A percentile compares a stretch with the other conserved stretches of the same genome.
Evolutionary conservation across 2,888 invertebrate genomes (phyloP).

Genomic region (Drosophila lutescens): DNA sequence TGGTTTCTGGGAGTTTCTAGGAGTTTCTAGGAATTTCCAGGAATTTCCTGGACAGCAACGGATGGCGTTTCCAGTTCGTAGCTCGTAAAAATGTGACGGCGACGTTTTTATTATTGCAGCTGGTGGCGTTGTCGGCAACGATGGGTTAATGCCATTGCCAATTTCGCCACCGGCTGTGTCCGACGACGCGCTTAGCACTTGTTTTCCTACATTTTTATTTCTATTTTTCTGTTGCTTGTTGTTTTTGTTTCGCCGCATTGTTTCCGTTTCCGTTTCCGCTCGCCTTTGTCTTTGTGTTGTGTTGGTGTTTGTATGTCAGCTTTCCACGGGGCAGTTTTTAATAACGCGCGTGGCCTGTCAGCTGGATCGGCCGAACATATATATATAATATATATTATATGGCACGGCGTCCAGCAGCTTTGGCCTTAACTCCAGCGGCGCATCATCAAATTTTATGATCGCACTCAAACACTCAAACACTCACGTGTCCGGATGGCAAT

Average conservation of each 20-base stretch:
- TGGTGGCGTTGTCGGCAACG: slow-evolving; percentile 17
- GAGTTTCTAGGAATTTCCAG: background rate
- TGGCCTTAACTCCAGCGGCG: slow-evolving; percentile 23
- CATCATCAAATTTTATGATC: slow-evolving; percentile 65
- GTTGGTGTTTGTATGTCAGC: background rate
- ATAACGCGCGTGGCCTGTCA: slow-evolving; percentile 44
- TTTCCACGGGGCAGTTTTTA: slow-evolving; percentile 54
- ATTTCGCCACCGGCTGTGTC: slow-evolving; percentile 29
- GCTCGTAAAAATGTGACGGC: slow-evolving; percentile 14
- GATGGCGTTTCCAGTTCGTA: background rate
- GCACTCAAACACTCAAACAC: slow-evolving; percentile 67
- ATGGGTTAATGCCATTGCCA: slow-evolving; percentile 62
- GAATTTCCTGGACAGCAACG: background rate
- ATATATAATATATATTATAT: background rate
- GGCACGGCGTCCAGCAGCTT: slow-evolving; percentile 10
- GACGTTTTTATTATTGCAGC: slow-evolving; percentile 42
- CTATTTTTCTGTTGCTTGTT: too few species aligned
- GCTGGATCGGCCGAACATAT: slow-evolving; percentile 14
- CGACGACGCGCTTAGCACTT: slow-evolving; percentile 16
- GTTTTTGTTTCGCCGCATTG: slow-evolving; percentile 16
- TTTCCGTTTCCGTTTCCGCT: slow-evolving; percentile 33
- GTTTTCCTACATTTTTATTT: slow-evolving; percentile 15
- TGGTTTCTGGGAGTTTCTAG: background rate
- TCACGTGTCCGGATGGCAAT: slow-evolving; percentile 56
- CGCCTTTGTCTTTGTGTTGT: slow-evolving; percentile 8